phyloP scores from a whole-genome alignment of 2,888 invertebrate species.

The Uropetala carovei region DNA sequence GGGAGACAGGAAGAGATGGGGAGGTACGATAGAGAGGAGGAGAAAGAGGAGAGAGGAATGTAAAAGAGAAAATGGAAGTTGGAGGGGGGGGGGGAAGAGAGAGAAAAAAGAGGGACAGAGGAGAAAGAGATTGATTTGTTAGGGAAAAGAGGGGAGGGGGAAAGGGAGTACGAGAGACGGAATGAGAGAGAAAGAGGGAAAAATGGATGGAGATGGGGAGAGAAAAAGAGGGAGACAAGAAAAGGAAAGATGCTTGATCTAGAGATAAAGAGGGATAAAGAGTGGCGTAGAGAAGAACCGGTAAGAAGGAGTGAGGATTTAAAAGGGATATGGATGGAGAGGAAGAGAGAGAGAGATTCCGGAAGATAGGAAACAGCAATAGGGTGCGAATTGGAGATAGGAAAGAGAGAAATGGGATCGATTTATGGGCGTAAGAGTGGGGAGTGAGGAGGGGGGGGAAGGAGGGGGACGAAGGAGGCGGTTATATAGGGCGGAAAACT shows the following conservation, averaged over 20 bases:
- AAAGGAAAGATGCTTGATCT: background rate
- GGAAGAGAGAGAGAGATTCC: background rate
- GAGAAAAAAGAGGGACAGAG: background rate
- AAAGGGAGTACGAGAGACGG: too few relatives aligned
- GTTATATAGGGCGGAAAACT: background rate
- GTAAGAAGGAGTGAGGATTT: background rate
- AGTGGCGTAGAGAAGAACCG: background rate
- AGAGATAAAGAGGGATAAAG: background rate
- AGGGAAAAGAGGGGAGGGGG: background rate
- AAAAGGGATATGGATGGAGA: background rate
- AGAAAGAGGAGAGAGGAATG: background rate
- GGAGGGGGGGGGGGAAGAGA: background rate
- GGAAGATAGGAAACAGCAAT: slow-evolving; percentile 7
- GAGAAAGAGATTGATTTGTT: background rate
- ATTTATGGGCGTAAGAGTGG: too few relatives aligned
- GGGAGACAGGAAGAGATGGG: slow-evolving; percentile 3
- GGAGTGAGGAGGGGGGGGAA: background rate
- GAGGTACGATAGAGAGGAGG: too few relatives aligned
- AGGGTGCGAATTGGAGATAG: slow-evolving; percentile 1
- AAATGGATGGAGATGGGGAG: background rate
- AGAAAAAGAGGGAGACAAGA: background rate
- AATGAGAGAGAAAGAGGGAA: background rate
- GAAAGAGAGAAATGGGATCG: background rate
- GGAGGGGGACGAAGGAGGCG: background rate
- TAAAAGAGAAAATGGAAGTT: background rate